Evolutionary conservation across 2,113 vertebrate species (phyloP), one percentile per base, ranked within the genome.

Genomic region (Thalassoma bifasciatum): DNA sequence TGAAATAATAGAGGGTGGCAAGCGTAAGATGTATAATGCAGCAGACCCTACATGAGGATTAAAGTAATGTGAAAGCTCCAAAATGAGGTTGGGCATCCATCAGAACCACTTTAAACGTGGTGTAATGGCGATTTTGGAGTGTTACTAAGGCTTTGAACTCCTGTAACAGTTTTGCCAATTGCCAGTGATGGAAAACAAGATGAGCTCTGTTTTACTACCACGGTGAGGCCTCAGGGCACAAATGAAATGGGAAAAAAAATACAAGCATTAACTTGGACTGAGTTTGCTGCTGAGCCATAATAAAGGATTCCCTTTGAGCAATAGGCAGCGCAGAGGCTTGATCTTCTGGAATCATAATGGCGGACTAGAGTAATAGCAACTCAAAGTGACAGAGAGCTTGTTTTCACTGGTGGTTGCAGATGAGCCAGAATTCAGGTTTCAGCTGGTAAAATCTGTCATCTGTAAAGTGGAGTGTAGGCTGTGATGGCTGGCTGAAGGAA

Each of bases 291-390:
- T 49, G 59, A 75, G 66, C 46, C 19, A 21, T 73, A 74, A 86
- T 77, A 68, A 81, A 66, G 10, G 63, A 77, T 77, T 88, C 61
- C 80, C 58, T 83, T 69, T 81, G 62, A 83, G 70, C 54, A 7
- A 13, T 47, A 12, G 47, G 61, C 51, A 17, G 30, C 47, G 57
- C 8, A 42, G 36, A 77, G n/a, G 14, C 64, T 53, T 68, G 63
- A 40, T 68, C 58, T 63, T 62, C 63, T 51, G 14, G 14, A 56
- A 60, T 76, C 61, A 57, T 49, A 73, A 56, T 23, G 64, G 47
- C 44, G 34, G 50, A 71, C 67, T 81, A n/a, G 40, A 74, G 61
- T 70, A 17, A 72, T 42, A 47, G 22, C 57, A 59, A 61, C 34
- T 82, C 51, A 46, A 49, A 76, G 66, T 61, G 46, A 61, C 53